Evolutionary conservation across 2,113 vertebrate species (phyloP), one percentile per base, ranked within the genome.

Genomic region (Hippocampus abdominalis): DNA sequence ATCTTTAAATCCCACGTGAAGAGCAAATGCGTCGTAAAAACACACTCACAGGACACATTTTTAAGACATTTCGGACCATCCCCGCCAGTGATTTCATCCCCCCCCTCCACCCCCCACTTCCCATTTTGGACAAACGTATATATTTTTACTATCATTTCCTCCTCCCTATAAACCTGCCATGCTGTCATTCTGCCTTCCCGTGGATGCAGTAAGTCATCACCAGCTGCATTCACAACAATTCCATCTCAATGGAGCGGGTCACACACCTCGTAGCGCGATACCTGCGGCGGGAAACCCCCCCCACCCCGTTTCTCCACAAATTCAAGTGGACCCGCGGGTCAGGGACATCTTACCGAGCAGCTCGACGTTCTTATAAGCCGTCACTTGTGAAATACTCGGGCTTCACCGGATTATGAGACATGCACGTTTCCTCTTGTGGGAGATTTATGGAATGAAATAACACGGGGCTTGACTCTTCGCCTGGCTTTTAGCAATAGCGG

Each of bases 401-500:
- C 69, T 85, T 83, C 78, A 75, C 66, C 64, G 74, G 60, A 68
- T 79, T 79, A 77, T 79, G 82, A 77, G 68, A 69, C 76, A 78
- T 57, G 67, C 71, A 60, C 72, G 51, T 71, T 80, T 80, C 72
- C 66, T 71, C 69, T 81, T 80, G 65, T 49, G 56, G 75, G 75
- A 85, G 81, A 87, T 92, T 89, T 90, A 91, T 89, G 83, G 79
- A 75, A 89, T 74, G 71, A 84, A 89, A 86, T 81, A 86, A 86
- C 77, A 70, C 70, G n/a, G 67, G 32, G 74, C 73, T 84, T 77
- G 68, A 77, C 72, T 79, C 81, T 80, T 82, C 81, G 72, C 63
- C 76, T 53, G 32, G 29, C 64, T 84, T 87, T 84, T 85, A 86
- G 77, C 73, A 83, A 82, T 81, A 82, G 7, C 12, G 77, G 80